These are phyloP conservation scores for Microplitis deprimator DNA, from an alignment of 2,888 invertebrate genomes.

Conservation along the genomic window DNA sequence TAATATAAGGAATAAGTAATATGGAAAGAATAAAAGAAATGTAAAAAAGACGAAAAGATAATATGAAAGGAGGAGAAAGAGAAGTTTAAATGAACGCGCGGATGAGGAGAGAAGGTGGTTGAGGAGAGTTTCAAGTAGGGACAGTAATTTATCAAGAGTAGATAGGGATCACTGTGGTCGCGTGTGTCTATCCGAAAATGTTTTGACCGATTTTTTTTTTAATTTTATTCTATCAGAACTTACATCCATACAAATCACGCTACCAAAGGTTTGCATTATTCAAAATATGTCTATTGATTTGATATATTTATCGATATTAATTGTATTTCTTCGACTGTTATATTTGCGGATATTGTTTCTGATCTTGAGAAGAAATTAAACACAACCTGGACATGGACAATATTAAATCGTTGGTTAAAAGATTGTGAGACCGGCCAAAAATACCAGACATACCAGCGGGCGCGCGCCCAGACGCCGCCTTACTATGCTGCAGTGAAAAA, in stretches of 20 bases:
- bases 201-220: slow-evolving; percentile 59
- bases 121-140: slow-evolving; percentile 58
- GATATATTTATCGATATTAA: no score
- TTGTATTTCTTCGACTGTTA: background rate
- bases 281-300: no score
- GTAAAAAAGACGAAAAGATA: slow-evolving; percentile 36
- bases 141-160: slow-evolving; percentile 69
- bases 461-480: slow-evolving; percentile 70
- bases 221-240: slow-evolving; percentile 1
- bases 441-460: slow-evolving; percentile 69
- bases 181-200: slow-evolving; percentile 64
- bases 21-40: background rate
- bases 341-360: background rate
- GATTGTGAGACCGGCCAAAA: slow-evolving; percentile 56
- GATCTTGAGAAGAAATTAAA: background rate
- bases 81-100: slow-evolving; percentile 27
- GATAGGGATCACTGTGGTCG: slow-evolving; percentile 69
- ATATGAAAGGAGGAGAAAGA: slow-evolving; percentile 26
- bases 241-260: background rate
- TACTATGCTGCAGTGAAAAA: slow-evolving; percentile 49
- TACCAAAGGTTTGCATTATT: background rate
- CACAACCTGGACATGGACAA: slow-evolving; percentile 52
- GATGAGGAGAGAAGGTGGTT: slow-evolving; percentile 48
- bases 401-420: slow-evolving; percentile 52
- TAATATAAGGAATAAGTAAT: background rate